phyloP scores from a whole-genome alignment of 1,140 invertebrate species.

The Brachystomella parvula region DNA sequence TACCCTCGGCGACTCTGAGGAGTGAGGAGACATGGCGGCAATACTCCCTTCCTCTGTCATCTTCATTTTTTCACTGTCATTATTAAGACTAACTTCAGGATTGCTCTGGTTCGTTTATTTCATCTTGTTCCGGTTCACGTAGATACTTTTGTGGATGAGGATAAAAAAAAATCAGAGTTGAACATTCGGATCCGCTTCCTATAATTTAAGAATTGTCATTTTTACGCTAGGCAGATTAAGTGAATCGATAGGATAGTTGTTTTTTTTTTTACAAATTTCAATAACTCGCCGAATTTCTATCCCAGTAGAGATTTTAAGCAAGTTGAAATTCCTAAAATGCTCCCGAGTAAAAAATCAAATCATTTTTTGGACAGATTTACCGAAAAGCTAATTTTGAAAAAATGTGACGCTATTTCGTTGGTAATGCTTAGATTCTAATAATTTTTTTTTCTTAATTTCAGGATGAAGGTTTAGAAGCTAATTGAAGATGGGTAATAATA shows the following conservation, averaged over 20 bases:
- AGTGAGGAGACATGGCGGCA: neutral
- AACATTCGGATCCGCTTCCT: neutral
- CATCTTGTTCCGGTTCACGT: neutral
- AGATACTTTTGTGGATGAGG: neutral
- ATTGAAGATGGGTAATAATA: constrained; percentile 4
- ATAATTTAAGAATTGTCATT: neutral
- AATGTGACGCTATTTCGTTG: neutral
- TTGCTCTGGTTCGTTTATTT: neutral
- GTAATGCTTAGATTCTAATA: neutral
- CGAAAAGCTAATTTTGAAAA: neutral
- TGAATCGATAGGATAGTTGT: neutral
- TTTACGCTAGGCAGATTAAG: no score
- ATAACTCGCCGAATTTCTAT: neutral
- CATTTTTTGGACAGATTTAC: neutral
- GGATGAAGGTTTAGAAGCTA: neutral
- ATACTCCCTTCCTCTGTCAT: constrained; percentile 5
- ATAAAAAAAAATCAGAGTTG: no score
- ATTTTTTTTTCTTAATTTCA: neutral
- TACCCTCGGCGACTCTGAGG: neutral
- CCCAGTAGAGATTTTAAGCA: neutral
- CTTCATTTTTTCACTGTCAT: neutral
- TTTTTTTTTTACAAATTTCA: neutral
- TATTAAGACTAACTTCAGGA: neutral
- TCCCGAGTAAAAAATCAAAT: neutral
- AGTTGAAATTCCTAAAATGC: neutral